Evolutionary conservation across 1,140 invertebrate genomes (phyloP).

Genomic region (Bicyclus anynana): DNA sequence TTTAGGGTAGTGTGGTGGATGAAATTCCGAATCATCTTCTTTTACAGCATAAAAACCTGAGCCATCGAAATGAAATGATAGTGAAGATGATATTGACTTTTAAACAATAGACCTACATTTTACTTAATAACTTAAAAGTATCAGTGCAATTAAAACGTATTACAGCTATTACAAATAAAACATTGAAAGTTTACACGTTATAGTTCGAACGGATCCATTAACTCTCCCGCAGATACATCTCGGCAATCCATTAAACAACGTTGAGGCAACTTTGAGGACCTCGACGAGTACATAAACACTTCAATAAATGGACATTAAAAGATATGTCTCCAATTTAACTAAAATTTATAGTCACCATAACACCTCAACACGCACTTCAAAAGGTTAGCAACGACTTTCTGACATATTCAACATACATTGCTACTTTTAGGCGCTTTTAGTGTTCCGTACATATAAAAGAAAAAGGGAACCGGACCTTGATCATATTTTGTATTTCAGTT

Average conservation of each 20-base stretch:
- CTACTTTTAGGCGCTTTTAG: background rate
- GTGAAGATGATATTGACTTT: no score
- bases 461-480: no score
- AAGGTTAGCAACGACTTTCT: background rate
- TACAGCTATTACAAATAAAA: background rate
- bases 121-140: no score
- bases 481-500: no score
- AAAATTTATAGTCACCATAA: constrained; percentile 64
- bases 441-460: no score
- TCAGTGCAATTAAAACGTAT: background rate
- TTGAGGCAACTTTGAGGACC: constrained; percentile 35
- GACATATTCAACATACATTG: constrained; percentile 5
- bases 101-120: no score
- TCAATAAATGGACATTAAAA: constrained; percentile 68
- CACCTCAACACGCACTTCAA: constrained; percentile 24
- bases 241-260: constrained; percentile 24
- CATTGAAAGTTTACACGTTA: constrained; percentile 15
- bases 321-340: constrained; percentile 69
- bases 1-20: no score
- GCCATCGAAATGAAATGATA: no score
- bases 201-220: constrained; percentile 1
- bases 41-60: no score
- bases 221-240: constrained; percentile 11
- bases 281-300: constrained; percentile 60
- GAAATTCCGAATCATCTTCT: no score